A percentile compares a stretch with the other conserved stretches of the same genome.
Conservation (phyloP, 2,113 vertebrate species). For the Nothoprocta perdicaria region DNA sequence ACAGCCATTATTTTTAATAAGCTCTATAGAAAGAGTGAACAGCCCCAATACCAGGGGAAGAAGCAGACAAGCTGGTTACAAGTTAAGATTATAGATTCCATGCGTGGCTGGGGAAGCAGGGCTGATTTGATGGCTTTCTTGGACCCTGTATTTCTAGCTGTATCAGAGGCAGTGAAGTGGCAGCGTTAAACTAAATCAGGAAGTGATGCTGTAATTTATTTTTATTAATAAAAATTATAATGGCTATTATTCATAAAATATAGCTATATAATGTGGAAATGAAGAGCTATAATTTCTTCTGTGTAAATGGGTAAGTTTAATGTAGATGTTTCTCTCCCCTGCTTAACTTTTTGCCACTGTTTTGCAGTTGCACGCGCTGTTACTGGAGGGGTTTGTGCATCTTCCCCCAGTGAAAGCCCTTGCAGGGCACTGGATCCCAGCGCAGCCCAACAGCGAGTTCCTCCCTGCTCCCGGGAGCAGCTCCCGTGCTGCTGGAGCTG, state of each 20-base stretch:
- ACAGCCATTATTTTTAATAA: conserved; percentile 71
- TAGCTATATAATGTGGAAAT: too few species aligned
- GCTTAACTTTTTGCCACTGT: background rate
- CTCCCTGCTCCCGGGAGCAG: accelerated
- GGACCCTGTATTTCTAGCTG: background rate
- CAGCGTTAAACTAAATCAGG: accelerated
- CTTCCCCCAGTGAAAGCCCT: background rate
- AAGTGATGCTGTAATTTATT: background rate
- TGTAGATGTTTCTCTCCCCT: background rate
- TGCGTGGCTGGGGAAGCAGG: background rate
- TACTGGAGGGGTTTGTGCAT: background rate
- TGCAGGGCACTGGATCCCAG: background rate
- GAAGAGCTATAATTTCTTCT: background rate
- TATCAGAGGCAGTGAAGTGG: background rate
- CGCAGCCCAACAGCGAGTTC: accelerated
- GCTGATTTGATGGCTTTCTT: background rate
- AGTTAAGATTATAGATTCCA: conserved; percentile 19
- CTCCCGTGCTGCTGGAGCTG: accelerated
- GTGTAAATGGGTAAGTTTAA: background rate
- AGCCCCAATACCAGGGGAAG: conserved; percentile 10
- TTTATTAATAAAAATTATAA: too few species aligned
- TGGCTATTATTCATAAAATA: too few species aligned
- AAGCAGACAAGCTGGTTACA: background rate
- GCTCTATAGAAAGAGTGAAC: conserved; percentile 50
- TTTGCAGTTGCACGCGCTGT: background rate